A percentile compares a stretch with the other conserved stretches of the same genome.
phyloP scores from a whole-genome alignment of 2,113 vertebrate species.

The Struthio camelus region DNA sequence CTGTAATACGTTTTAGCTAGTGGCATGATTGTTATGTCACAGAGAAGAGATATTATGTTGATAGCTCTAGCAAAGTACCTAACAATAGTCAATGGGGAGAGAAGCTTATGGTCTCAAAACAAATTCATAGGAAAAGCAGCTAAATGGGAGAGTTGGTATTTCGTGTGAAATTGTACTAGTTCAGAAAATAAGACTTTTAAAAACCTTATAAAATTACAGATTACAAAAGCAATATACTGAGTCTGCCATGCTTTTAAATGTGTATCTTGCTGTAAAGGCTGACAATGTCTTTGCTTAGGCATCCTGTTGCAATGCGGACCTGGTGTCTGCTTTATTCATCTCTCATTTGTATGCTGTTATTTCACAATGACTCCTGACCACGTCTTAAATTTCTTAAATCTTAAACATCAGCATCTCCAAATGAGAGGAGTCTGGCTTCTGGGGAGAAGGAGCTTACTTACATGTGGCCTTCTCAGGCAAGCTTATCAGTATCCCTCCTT shows the following conservation, averaged over 20 bases:
- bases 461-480: not conserved
- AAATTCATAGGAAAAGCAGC: not conserved
- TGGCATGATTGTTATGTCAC: not conserved
- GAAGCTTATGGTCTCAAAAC: not conserved
- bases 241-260: not conserved
- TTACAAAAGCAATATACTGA: not conserved
- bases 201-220: not conserved
- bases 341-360: not conserved
- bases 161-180: not conserved
- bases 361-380: not conserved
- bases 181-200: not conserved
- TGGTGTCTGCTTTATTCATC: not conserved
- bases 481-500: not conserved
- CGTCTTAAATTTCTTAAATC: not conserved
- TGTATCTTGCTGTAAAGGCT: not conserved
- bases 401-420: not conserved
- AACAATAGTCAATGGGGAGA: not conserved
- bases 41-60: not conserved
- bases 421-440: not conserved
- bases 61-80: not conserved
- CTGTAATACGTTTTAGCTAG: not conserved
- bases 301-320: not conserved
- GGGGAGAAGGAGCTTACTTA: not conserved
- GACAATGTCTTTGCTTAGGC: not conserved
- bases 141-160: not conserved